A percentile compares a stretch with the other conserved stretches of the same genome.
Conservation (phyloP, 1,140 invertebrate genomes). For the Drosophila gunungcola region DNA sequence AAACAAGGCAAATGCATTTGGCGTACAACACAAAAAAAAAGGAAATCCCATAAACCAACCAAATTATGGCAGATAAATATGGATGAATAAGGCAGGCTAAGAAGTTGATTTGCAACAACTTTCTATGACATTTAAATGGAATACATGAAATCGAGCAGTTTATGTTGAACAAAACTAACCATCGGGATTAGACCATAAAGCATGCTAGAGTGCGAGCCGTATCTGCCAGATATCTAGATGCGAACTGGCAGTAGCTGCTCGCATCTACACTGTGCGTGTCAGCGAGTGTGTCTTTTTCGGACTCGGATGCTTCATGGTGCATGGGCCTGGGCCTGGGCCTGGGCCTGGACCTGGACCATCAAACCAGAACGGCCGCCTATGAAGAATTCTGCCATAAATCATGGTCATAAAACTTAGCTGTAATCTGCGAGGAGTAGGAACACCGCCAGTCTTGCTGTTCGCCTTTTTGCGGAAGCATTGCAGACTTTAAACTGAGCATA, state of each 20-base stretch:
- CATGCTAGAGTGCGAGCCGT: constrained; percentile 34
- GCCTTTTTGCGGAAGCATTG: constrained; percentile 58
- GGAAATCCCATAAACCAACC: constrained; percentile 12
- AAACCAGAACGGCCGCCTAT: constrained; percentile 82
- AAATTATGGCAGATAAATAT: constrained; percentile 44
- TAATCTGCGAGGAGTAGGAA: constrained; percentile 32
- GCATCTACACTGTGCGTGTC: constrained; percentile 57
- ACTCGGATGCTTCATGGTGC: constrained; percentile 66
- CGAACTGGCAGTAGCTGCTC: constrained; percentile 10
- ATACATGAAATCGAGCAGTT: constrained; percentile 78
- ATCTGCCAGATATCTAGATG: constrained; percentile 29
- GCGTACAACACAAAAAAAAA: constrained; percentile 1
- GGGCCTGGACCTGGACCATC: constrained; percentile 45
- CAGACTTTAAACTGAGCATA: constrained; percentile 37
- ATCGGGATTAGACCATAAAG: constrained; percentile 66
- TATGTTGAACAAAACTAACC: constrained; percentile 75
- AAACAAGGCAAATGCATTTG: constrained; percentile 42
- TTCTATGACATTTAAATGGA: constrained; percentile 70
- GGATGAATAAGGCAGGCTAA: constrained; percentile 8
- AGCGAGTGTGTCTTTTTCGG: constrained; percentile 51
- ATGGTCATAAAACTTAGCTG: constrained; percentile 73
- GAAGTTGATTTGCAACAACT: constrained; percentile 45
- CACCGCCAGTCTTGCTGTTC: constrained; percentile 2
- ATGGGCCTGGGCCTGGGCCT: constrained; percentile 47
- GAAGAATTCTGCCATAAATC: constrained; percentile 81